These are phyloP conservation scores for Hippocampus kuda DNA, from an alignment of 2,797 vertebrate genomes.

Conservation along the genomic window DNA sequence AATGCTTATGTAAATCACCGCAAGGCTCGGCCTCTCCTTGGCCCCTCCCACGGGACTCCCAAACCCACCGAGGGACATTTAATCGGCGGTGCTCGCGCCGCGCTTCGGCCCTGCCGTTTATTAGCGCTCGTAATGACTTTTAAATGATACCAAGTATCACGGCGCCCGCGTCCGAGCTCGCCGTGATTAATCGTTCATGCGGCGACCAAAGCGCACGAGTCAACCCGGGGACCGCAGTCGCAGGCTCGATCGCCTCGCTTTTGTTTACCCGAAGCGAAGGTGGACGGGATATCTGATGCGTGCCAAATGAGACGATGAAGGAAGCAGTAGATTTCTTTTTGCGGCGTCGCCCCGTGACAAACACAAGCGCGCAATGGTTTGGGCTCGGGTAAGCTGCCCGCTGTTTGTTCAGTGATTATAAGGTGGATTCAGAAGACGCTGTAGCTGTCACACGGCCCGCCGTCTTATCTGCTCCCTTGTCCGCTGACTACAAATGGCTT, in stretches of 20 bases:
- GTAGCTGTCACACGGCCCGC: neutral
- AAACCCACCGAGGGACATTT: neutral
- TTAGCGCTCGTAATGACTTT: conserved; percentile 6
- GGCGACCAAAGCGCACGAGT: neutral
- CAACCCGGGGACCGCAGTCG: neutral
- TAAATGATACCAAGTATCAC: neutral
- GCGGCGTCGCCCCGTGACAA: neutral
- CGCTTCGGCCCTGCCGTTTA: neutral
- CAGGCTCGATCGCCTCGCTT: neutral
- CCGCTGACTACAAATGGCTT: neutral
- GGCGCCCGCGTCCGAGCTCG: neutral
- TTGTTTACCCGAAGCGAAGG: conserved; percentile 11
- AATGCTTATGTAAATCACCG: neutral
- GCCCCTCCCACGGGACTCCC: neutral
- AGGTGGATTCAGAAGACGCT: neutral
- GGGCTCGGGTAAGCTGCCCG: conserved; percentile 3
- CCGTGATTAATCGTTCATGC: conserved; percentile 1
- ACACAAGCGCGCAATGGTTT: neutral
- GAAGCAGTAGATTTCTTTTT: conserved; percentile 2
- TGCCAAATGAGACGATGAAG: conserved; percentile 5
- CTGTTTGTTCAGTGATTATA: conserved; percentile 6
- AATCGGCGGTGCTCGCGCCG: neutral
- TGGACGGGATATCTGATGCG: conserved; percentile 5
- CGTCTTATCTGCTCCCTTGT: neutral
- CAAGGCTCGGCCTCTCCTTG: neutral